phyloP scores from a whole-genome alignment of 2,888 invertebrate genomes.

The Fragum sueziense region DNA sequence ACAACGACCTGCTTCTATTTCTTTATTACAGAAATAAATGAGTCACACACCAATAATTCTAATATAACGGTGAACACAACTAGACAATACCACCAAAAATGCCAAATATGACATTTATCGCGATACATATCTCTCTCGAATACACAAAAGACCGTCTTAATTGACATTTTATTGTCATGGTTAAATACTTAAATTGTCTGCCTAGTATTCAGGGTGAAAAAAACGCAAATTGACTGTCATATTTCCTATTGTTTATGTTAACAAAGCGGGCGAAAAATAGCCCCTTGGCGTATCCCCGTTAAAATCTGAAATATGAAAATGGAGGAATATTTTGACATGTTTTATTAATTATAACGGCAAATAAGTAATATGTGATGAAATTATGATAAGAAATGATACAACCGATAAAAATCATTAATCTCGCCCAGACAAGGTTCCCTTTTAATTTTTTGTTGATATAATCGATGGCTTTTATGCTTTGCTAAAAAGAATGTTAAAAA shows the following conservation, averaged over 20 bases:
- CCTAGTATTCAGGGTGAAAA: neutral
- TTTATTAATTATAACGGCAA: neutral
- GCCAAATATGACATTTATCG: neutral
- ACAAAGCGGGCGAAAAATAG: neutral
- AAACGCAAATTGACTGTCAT: constrained; percentile 6
- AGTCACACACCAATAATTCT: neutral
- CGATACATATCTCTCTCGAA: neutral
- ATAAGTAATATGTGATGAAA: too few relatives aligned
- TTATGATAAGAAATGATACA: too few relatives aligned
- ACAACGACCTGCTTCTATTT: neutral
- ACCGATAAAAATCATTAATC: too few relatives aligned
- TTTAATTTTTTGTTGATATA: too few relatives aligned
- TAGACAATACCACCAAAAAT: neutral
- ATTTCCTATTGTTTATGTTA: constrained; percentile 7
- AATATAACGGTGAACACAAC: neutral
- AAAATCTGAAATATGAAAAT: constrained; percentile 3
- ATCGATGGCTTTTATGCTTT: too few relatives aligned
- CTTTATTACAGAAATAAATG: neutral
- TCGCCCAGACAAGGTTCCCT: too few relatives aligned
- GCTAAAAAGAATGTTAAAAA: too few relatives aligned
- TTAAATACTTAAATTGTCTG: neutral
- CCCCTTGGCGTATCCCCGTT: constrained; percentile 2
- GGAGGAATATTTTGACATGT: neutral
- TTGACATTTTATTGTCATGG: constrained; percentile 1
- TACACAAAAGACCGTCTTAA: constrained; percentile 9